phyloP scores from a whole-genome alignment of 2,113 vertebrate genomes.

The Corythaixoides concolor region DNA sequence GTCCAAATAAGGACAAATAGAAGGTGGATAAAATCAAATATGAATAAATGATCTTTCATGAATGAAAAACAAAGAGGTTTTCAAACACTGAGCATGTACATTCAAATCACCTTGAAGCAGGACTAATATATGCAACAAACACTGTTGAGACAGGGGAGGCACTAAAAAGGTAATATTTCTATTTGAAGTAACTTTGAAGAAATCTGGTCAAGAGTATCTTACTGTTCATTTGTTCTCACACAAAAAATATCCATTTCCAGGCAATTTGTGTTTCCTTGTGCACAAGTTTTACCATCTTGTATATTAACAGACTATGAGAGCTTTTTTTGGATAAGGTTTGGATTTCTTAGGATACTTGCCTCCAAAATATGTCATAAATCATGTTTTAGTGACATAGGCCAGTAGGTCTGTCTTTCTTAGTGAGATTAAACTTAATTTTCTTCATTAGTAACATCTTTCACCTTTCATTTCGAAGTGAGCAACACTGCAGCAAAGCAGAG shows the following conservation, averaged over 20 bases:
- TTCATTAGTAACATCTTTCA: not conserved
- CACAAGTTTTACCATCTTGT: not conserved
- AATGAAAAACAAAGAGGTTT: constrained; percentile 23
- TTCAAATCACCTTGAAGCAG: constrained; percentile 57
- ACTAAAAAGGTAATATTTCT: not conserved
- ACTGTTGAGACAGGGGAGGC: not conserved
- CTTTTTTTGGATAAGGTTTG: not conserved
- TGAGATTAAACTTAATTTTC: not conserved
- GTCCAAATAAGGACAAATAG: constrained; percentile 15
- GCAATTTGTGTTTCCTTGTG: not conserved
- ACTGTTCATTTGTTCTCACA: not conserved
- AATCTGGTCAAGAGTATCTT: not conserved
- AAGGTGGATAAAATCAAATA: constrained; percentile 15
- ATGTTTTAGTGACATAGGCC: not conserved
- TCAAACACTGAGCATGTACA: constrained; percentile 4
- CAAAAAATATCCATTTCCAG: not conserved
- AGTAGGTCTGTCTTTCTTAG: not conserved
- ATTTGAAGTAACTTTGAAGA: constrained; percentile 51
- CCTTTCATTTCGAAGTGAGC: not conserved
- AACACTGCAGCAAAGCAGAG: not conserved
- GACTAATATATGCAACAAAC: constrained; percentile 40
- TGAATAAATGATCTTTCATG: constrained; percentile 34
- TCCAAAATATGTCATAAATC: not conserved
- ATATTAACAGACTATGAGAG: not conserved
- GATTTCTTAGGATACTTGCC: not conserved